phyloP scores from a whole-genome alignment of 2,888 invertebrate species.

The Rhamnusium bicolor region DNA sequence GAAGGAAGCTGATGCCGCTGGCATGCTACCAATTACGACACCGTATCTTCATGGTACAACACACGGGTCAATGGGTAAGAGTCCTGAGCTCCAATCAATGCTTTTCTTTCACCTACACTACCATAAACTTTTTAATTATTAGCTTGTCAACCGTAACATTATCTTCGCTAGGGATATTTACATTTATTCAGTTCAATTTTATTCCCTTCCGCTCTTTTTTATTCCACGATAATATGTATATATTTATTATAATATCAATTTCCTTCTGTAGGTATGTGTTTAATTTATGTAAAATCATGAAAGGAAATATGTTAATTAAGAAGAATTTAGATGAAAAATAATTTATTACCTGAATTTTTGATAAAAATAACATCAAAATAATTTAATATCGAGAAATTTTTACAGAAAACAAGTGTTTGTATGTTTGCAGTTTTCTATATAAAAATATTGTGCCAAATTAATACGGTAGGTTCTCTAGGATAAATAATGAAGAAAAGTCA shows the following conservation, averaged over 20 bases:
- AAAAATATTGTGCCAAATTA: too few relatives aligned
- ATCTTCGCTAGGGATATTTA: constrained; percentile 16
- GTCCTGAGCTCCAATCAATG: background rate
- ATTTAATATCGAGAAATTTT: too few relatives aligned
- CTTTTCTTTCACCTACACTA: background rate
- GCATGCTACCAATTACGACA: constrained; percentile 50
- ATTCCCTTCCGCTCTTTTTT: constrained; percentile 11
- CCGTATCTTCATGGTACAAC: constrained; percentile 38
- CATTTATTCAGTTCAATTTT: constrained; percentile 10
- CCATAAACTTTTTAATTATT: constrained; percentile 10
- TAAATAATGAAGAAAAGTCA: too few relatives aligned
- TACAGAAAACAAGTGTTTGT: too few relatives aligned
- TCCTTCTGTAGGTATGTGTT: background rate
- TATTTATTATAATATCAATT: background rate
- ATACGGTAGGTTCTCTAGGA: too few relatives aligned
- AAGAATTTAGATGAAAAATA: background rate
- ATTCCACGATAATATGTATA: background rate
- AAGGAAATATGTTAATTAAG: background rate
- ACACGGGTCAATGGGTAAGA: constrained; percentile 46
- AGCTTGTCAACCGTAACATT: constrained; percentile 8
- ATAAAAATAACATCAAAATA: too few relatives aligned
- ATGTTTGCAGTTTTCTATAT: too few relatives aligned
- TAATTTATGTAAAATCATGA: background rate
- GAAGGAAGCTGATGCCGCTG: constrained; percentile 65
- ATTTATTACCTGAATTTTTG: too few relatives aligned